Evolutionary conservation across 2,797 vertebrate genomes (phyloP).

Genomic region (Propithecus deckenii): DNA sequence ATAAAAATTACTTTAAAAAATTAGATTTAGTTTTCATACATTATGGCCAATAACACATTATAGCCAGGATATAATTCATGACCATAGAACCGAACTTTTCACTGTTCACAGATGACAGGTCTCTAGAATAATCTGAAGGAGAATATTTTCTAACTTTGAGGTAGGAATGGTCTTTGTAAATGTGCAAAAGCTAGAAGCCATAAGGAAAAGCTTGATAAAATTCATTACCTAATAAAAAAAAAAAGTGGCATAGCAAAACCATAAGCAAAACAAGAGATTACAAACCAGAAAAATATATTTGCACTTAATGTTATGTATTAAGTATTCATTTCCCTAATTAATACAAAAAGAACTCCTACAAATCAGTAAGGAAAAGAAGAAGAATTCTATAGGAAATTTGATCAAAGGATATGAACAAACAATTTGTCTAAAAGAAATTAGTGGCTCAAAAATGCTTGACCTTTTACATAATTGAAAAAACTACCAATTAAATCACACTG

Average conservation of each 20-base stretch:
- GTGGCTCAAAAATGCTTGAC: not conserved
- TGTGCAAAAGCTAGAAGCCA: not conserved
- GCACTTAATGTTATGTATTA: not conserved
- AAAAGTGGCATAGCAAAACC: not conserved
- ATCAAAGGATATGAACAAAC: not conserved
- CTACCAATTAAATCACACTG: not conserved
- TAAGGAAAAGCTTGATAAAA: conserved; percentile 17
- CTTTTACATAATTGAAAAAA: not conserved
- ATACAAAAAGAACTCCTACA: not conserved
- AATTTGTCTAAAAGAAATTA: not conserved
- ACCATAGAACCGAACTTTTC: not conserved
- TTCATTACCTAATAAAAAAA: not conserved
- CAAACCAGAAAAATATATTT: conserved; percentile 9
- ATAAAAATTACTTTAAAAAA: not conserved
- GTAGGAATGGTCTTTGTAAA: not conserved
- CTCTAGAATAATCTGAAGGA: not conserved
- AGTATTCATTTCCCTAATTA: not conserved
- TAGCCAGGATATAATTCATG: not conserved
- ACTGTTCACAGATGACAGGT: not conserved
- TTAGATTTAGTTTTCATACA: not conserved
- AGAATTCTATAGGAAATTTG: not conserved
- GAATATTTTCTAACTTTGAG: not conserved
- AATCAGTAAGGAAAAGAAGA: conserved; percentile 26
- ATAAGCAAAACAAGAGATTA: not conserved
- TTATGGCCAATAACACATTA: not conserved